Base-by-base conservation (phyloP, 2,888 invertebrate species). In the Ypsolopha sequella region DNA sequence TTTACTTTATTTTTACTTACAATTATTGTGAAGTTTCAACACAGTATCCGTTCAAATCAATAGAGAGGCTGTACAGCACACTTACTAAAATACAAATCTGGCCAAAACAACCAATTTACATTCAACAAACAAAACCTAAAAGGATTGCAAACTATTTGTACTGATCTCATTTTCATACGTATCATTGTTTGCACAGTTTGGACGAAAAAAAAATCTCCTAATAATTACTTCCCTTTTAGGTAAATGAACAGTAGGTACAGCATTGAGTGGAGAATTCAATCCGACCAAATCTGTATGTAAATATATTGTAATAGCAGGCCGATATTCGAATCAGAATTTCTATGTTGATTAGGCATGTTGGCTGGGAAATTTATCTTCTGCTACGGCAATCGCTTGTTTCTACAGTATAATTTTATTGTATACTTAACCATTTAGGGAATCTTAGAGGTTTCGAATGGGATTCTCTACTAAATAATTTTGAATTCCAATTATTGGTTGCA, bases 171-270 rank as follows among this genome's bases (percentile, higher is more conserved):
- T 24, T 43, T 43, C 43, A 11, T 6, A 9, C 14, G 1, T 14
- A 24, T 41, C 13, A 41, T 14, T 24, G 14, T 43, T 14, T 4
- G 43, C 24, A 24, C 2, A 24, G 4, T 24, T 24, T 24, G 24
- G 24, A 24, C 4, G 24, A 24, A 24, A 24, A 24, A 2, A 24
- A 24, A 24, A 24, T 9, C 43, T 66, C 66, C 60, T 59, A 70
- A 68, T 76, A 76, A 80, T 81, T 79, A 81, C 76, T 72, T 78
- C 73, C 79, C 80, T 82, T 81, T 81, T 80, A 81, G 70, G 76
- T 68, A 80, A 81, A 84, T 82, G 76, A 81, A 81, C 82, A 80
- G 74, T 78, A 39, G 39, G 8, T 48, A 72, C 62, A 59, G 62
- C 66, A 73, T 68, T 71, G 60, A 68, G 68, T 63, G 69, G 73